A percentile compares a stretch with the other conserved stretches of the same genome.
Conservation (phyloP, 2,888 invertebrate genomes). For the Cloeon dipterum region DNA sequence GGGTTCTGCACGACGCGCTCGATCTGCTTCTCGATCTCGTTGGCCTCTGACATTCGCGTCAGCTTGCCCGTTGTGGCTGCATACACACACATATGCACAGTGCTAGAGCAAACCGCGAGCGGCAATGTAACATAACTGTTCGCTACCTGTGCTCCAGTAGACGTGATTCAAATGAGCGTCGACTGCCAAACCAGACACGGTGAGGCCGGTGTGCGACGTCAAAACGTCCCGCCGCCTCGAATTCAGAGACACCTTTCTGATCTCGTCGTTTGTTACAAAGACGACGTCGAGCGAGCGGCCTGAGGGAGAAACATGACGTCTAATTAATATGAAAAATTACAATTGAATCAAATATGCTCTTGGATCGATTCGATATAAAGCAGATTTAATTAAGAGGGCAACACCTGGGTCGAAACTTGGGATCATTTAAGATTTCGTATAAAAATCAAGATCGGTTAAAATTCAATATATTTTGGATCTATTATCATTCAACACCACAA, state of each 20-base stretch:
- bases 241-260: slow-evolving; percentile 13
- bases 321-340: background rate
- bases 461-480: too few species aligned
- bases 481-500: too few species aligned
- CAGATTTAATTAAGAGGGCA: too few species aligned
- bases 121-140: background rate
- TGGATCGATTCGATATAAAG: too few species aligned
- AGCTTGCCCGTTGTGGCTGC: background rate
- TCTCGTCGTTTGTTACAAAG: slow-evolving; percentile 13
- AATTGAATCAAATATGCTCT: background rate
- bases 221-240: slow-evolving; percentile 12
- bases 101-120: background rate
- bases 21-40: slow-evolving; percentile 8
- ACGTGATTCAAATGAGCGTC: slow-evolving; percentile 19
- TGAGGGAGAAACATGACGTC: slow-evolving; percentile 6
- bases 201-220: slow-evolving; percentile 10
- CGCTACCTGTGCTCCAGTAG: slow-evolving; percentile 23
- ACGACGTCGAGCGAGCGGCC: slow-evolving; percentile 16
- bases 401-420: too few species aligned
- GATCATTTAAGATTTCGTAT: too few species aligned
- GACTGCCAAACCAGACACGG: slow-evolving; percentile 29
- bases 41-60: slow-evolving; percentile 13
- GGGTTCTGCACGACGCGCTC: slow-evolving; percentile 14
- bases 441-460: too few species aligned
- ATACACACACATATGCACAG: too few species aligned